These are phyloP conservation scores for Diplodus sargus DNA, from an alignment of 2,797 vertebrate genomes.

Conservation along the genomic window DNA sequence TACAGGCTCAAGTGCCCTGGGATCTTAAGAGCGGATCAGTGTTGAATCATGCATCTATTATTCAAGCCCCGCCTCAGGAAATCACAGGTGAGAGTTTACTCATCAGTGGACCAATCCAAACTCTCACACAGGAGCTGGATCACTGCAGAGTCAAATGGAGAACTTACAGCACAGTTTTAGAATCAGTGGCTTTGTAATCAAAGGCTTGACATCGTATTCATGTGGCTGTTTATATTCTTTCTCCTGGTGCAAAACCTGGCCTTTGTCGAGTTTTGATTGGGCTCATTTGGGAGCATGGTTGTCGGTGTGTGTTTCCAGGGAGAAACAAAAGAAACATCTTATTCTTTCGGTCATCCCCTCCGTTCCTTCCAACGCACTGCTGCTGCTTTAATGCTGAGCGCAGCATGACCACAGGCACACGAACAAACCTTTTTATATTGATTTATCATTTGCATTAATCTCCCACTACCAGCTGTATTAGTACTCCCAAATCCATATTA, in stretches of 20 bases:
- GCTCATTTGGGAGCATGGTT: conserved; percentile 6
- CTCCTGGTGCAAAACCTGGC: conserved; percentile 16
- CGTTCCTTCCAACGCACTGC: background rate
- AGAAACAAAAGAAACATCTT: background rate
- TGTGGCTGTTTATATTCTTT: conserved; percentile 5
- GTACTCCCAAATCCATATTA: background rate
- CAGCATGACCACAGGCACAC: background rate
- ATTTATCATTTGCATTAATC: conserved; percentile 13
- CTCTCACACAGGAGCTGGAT: background rate
- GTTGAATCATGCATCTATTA: background rate
- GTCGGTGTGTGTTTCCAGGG: conserved; percentile 2
- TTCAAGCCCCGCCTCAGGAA: background rate
- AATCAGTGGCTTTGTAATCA: background rate
- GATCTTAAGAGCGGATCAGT: background rate
- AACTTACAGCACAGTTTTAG: background rate
- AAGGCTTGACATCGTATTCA: conserved; percentile 14
- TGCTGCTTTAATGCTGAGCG: background rate
- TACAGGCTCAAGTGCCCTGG: background rate
- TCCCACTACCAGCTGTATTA: background rate
- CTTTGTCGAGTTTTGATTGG: conserved; percentile 28
- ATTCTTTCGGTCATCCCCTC: background rate
- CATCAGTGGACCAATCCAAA: background rate
- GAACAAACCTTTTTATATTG: conserved; percentile 1
- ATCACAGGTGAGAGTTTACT: background rate
- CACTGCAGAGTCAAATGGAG: background rate